Evolutionary conservation across 1,140 invertebrate species (phyloP).

Genomic region (Drosophila busckii): DNA sequence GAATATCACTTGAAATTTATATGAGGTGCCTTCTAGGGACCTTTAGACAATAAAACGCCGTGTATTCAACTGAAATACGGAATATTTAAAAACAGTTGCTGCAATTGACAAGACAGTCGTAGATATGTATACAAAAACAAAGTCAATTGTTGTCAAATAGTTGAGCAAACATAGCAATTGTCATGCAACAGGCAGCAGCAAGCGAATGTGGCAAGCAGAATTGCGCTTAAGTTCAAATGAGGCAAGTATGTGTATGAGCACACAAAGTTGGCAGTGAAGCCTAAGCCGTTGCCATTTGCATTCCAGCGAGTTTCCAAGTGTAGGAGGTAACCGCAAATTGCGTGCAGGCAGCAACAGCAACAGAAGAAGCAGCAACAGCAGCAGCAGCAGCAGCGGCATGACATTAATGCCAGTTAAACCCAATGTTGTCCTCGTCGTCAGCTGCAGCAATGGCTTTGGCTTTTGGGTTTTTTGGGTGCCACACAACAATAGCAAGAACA

Average conservation of each 20-base stretch:
- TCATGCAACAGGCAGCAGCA: constrained; percentile 22
- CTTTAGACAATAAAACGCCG: not conserved
- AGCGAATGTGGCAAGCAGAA: not conserved
- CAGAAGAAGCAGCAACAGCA: constrained; percentile 47
- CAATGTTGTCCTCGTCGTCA: constrained; percentile 53
- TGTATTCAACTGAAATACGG: not conserved
- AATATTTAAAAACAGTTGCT: constrained; percentile 5
- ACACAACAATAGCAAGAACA: too few species aligned
- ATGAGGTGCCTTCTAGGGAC: not conserved
- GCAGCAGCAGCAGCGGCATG: constrained; percentile 48
- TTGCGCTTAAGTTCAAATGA: constrained; percentile 26
- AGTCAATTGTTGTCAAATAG: constrained; percentile 12
- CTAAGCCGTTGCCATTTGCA: too few species aligned
- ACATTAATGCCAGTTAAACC: constrained; percentile 75
- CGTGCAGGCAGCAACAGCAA: constrained; percentile 40
- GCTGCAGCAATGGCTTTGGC: constrained; percentile 52
- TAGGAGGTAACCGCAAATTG: too few species aligned
- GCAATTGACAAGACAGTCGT: constrained; percentile 13
- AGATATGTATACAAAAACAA: not conserved
- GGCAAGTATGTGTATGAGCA: constrained; percentile 14
- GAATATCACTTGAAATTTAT: constrained; percentile 7
- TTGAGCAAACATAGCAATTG: constrained; percentile 9
- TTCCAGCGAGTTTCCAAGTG: constrained; percentile 57
- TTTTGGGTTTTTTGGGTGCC: constrained; percentile 47
- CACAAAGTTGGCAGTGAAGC: constrained; percentile 34